Conservation (phyloP, 1,140 invertebrate species). For the Drosophila pallidifrons region DNA sequence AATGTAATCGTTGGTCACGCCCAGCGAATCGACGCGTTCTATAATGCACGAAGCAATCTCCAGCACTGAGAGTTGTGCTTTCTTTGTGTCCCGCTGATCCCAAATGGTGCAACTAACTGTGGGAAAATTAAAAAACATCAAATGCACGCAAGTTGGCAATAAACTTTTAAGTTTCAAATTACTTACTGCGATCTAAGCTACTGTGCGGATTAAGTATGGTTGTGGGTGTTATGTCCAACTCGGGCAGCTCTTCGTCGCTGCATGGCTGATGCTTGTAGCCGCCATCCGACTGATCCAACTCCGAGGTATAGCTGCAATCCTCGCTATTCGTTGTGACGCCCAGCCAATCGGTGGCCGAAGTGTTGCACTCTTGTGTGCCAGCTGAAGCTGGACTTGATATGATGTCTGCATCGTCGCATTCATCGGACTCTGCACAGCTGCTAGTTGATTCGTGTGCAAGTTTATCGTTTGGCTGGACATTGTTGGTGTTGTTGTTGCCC, state of each 20-base stretch:
- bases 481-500: constrained; percentile 15
- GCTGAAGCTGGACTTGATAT: constrained; percentile 85
- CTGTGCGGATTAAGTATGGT: constrained; percentile 90
- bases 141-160: background rate
- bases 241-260: constrained; percentile 86
- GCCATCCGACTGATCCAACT: constrained; percentile 88
- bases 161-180: background rate
- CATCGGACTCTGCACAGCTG: constrained; percentile 86
- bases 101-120: constrained; percentile 97
- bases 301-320: constrained; percentile 93
- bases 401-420: constrained; percentile 86
- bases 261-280: constrained; percentile 81
- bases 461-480: constrained; percentile 42
- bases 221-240: constrained; percentile 91
- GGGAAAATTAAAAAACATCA: constrained; percentile 21
- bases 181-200: constrained; percentile 90
- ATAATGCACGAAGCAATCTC: constrained; percentile 98
- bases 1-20: constrained; percentile 93
- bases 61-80: constrained; percentile 95
- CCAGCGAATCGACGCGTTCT: constrained; percentile 93
- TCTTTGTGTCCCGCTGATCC: constrained; percentile 94
- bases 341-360: constrained; percentile 93
- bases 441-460: constrained; percentile 48
- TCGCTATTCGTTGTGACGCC: constrained; percentile 94
- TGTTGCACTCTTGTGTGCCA: constrained; percentile 83